Percentiles rank a stretch among this genome's conserved stretches.
phyloP scores from a whole-genome alignment of 2,888 invertebrate genomes.

The Andrena praecox region DNA sequence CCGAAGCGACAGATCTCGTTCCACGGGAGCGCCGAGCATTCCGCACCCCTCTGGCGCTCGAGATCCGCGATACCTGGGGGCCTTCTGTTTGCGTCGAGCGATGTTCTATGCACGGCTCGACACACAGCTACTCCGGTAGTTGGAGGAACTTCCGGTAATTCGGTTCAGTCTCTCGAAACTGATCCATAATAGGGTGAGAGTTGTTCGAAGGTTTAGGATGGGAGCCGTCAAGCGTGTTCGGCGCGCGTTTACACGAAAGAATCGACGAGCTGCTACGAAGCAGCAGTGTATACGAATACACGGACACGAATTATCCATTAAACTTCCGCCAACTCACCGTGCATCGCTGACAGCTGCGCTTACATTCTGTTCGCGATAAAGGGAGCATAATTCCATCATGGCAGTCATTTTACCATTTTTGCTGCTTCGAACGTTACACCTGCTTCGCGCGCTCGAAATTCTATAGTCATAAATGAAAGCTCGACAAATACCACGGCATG shows the following conservation, averaged over 20 bases:
- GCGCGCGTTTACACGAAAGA: neutral
- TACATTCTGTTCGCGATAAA: too few relatives aligned
- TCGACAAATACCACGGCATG: too few relatives aligned
- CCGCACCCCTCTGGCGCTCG: too few relatives aligned
- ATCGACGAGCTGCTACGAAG: too few relatives aligned
- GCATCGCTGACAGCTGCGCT: neutral
- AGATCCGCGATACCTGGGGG: too few relatives aligned
- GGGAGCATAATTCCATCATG: too few relatives aligned
- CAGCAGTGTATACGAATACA: neutral
- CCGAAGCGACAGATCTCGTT: too few relatives aligned
- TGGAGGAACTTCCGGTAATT: neutral
- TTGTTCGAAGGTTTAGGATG: neutral
- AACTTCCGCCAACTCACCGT: neutral
- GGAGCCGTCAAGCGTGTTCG: neutral
- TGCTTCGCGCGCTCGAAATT: too few relatives aligned
- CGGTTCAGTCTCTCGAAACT: neutral
- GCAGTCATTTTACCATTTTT: too few relatives aligned
- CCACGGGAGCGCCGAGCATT: too few relatives aligned
- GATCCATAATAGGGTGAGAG: neutral
- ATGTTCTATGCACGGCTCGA: neutral
- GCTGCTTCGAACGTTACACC: too few relatives aligned
- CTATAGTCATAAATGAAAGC: too few relatives aligned
- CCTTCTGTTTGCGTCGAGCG: neutral
- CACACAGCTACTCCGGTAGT: neutral
- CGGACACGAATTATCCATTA: conserved; percentile 3